These are phyloP conservation scores for Ornithoptera alexandrae DNA, from an alignment of 2,888 invertebrate genomes.

Conservation along the genomic window DNA sequence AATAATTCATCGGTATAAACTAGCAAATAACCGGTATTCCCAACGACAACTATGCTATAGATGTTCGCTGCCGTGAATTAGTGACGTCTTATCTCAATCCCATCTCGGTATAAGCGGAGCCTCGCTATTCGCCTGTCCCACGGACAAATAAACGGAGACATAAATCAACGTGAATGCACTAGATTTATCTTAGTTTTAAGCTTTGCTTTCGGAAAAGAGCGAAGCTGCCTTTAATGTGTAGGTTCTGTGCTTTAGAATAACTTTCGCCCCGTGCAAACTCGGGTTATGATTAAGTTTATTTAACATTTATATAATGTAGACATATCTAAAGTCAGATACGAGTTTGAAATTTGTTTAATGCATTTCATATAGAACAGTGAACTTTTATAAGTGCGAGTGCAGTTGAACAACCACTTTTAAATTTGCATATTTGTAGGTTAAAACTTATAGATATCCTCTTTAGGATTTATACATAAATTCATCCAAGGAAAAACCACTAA, in stretches of 20 bases:
- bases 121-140: constrained; percentile 57
- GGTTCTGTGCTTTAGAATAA: constrained; percentile 53
- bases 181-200: constrained; percentile 70
- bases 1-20: neutral
- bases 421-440: neutral
- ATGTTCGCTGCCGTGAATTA: constrained; percentile 69
- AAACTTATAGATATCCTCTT: too few relatives aligned
- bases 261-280: constrained; percentile 37
- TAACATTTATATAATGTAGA: constrained; percentile 14
- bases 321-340: constrained; percentile 17
- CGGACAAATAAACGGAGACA: constrained; percentile 74
- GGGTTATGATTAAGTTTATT: constrained; percentile 28
- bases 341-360: constrained; percentile 19
- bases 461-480: neutral
- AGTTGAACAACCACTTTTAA: neutral
- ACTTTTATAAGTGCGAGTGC: neutral
- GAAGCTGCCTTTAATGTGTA: constrained; percentile 68
- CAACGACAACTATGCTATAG: constrained; percentile 57
- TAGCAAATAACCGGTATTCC: constrained; percentile 38
- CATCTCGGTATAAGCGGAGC: constrained; percentile 61
- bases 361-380: neutral
- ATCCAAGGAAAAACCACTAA: neutral
- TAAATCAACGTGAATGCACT: constrained; percentile 74
- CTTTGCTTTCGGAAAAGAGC: constrained; percentile 53
- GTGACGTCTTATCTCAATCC: constrained; percentile 62